Base-by-base conservation (phyloP, 2,113 vertebrate genomes). In the Rhodinocichla rosea region DNA sequence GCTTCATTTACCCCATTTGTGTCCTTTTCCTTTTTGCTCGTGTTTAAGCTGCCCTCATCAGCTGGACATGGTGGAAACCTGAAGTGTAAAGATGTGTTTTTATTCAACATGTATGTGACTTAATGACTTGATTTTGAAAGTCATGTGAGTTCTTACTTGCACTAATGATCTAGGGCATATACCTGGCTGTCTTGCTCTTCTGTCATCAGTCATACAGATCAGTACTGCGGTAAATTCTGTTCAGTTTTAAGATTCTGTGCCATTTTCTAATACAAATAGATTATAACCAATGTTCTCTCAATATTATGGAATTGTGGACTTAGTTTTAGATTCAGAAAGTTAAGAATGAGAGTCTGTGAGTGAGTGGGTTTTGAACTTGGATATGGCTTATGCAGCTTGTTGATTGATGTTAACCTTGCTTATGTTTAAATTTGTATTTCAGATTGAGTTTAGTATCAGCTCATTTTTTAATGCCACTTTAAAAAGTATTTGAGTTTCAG, bases 1-100 rank as follows among this genome's bases (percentile, higher is more conserved):
- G 11, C 39, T 77, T 18, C 22, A 4, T 0, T 62, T 32, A 16
- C 24, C 9, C 35, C 0, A 1, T 57, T 59, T 2, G 0, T 23
- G 27, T 47, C 26, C 26, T 74, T 11, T 24, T 47, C 69, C 15
- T 37, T 82, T 89, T 85, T 83, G 22, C 20, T 76, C 0, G 1
- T n/a, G 19, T 65, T 69, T 85, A 55, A 83, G 30, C 39, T 7
- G 5, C 53, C 3, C 14, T 42, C 9, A 28, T 52, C 20, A 52
- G 21, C 18, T 79, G 70, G 59, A 44, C 2, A 1, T n/a, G 32
- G 52, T 86, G 33, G 56, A 80, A 68, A 60, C 26, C 35, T 63
- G 42, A 19, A 44, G 15, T 0, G 2, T 49, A 27, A 87, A 76
- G 18, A 64, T 39, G 45, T 39, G 21, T 6, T 62, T 74, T 82